Percentiles rank a stretch among this genome's conserved stretches.
These are phyloP conservation scores for Sinopyrophorus schimmeli DNA, from an alignment of 2,888 invertebrate species.

Conservation along the genomic window DNA sequence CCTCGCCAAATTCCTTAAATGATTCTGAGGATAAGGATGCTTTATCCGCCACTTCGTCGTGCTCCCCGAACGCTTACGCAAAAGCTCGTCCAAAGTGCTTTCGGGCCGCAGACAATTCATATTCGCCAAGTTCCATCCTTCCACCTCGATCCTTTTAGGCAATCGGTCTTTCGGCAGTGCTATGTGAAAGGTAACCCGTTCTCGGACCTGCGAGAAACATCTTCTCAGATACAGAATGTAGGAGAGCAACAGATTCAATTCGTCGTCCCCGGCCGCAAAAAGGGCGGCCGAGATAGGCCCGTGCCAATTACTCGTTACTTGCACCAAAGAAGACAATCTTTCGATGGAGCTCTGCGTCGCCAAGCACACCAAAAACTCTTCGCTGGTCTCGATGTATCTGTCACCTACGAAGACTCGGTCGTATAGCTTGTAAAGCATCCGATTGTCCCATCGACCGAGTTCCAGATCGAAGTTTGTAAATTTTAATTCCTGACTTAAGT, in stretches of 20 bases:
- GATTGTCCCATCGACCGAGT: constrained; percentile 75
- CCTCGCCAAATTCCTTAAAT: constrained; percentile 82
- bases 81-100: constrained; percentile 62
- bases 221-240: constrained; percentile 76
- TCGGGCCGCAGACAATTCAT: constrained; percentile 72
- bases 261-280: constrained; percentile 77
- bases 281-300: constrained; percentile 85
- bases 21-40: constrained; percentile 87
- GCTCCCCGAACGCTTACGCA: constrained; percentile 63
- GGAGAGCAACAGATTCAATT: constrained; percentile 71
- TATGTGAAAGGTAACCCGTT: constrained; percentile 76
- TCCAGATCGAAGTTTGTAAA: constrained; percentile 65
- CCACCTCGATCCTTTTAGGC: constrained; percentile 44
- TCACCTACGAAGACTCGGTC: constrained; percentile 74
- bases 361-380: constrained; percentile 67
- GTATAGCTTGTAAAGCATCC: constrained; percentile 70
- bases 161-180: constrained; percentile 66
- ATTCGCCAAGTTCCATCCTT: constrained; percentile 48
- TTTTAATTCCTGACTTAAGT: constrained; percentile 51
- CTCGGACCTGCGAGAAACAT: constrained; percentile 73
- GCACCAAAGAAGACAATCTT: constrained; percentile 74
- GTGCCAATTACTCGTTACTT: constrained; percentile 79
- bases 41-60: constrained; percentile 74
- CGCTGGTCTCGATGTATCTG: constrained; percentile 63
- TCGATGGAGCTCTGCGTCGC: constrained; percentile 88